phyloP scores from a whole-genome alignment of 1,140 invertebrate species.

The Anthonomus grandis region DNA sequence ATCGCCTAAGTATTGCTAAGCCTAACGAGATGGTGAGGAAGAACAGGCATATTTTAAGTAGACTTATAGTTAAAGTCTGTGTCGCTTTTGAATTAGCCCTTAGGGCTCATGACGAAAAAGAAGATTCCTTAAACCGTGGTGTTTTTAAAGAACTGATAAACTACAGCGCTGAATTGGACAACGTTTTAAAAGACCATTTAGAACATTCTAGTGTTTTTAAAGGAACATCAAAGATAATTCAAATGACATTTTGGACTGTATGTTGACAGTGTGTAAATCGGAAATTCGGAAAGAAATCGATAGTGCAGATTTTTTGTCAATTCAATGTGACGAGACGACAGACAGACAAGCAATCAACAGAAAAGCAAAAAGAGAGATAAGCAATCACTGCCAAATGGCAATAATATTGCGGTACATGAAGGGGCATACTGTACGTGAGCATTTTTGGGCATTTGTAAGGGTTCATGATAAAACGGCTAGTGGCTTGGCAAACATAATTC shows the following conservation, averaged over 20 bases:
- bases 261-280: conserved; percentile 37
- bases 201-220: conserved; percentile 40
- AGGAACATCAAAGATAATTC: conserved; percentile 39
- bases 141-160: conserved; percentile 36
- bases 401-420: conserved; percentile 18
- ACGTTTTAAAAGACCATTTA: too few relatives aligned
- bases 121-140: conserved; percentile 32
- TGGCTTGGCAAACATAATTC: too few relatives aligned
- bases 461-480: too few relatives aligned
- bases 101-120: conserved; percentile 31
- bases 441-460: background rate
- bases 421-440: background rate
- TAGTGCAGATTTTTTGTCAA: too few relatives aligned
- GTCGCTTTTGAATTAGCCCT: conserved; percentile 35
- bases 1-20: conserved; percentile 14
- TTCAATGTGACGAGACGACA: too few relatives aligned
- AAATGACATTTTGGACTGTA: conserved; percentile 43
- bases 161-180: too few relatives aligned
- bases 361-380: conserved; percentile 13
- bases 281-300: conserved; percentile 40
- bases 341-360: too few relatives aligned
- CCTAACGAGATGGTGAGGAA: conserved; percentile 41
- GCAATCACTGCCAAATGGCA: conserved; percentile 16
- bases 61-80: conserved; percentile 44
- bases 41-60: conserved; percentile 41